These are phyloP conservation scores for Plectrocnemia conspersa DNA, from an alignment of 1,140 invertebrate genomes.

Conservation along the genomic window DNA sequence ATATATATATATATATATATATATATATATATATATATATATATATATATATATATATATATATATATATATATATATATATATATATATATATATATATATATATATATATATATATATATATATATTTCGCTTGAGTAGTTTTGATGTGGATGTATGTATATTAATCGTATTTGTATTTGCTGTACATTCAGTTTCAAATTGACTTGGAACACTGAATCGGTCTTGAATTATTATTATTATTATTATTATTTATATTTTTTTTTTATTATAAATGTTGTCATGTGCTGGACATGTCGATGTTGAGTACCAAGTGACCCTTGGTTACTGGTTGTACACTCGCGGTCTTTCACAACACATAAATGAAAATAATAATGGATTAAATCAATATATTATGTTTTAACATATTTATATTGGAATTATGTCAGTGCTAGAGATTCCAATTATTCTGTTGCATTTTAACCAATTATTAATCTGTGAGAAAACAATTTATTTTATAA, in stretches of 20 bases:
- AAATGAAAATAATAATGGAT: conserved; percentile 1
- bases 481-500: too few species aligned
- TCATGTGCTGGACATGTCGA: conserved; percentile 36
- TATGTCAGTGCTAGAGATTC: background rate
- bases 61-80: too few species aligned
- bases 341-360: conserved; percentile 34
- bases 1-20: too few species aligned
- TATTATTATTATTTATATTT: conserved; percentile 17
- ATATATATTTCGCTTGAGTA: conserved; percentile 31
- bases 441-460: too few species aligned
- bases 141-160: conserved; percentile 35
- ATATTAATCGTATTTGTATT: conserved; percentile 34
- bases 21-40: too few species aligned
- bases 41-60: too few species aligned
- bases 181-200: conserved; percentile 37
- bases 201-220: conserved; percentile 37
- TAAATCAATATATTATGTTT: background rate
- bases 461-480: too few species aligned
- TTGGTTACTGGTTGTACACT: conserved; percentile 36
- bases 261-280: conserved; percentile 30
- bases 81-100: too few species aligned
- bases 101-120: too few species aligned
- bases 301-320: conserved; percentile 35
- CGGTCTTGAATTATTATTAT: conserved; percentile 26
- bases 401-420: background rate